A percentile compares a stretch with the other conserved stretches of the same genome.
Conservation (phyloP, 2,888 invertebrate species). For the Cosmopolites sordidus region DNA sequence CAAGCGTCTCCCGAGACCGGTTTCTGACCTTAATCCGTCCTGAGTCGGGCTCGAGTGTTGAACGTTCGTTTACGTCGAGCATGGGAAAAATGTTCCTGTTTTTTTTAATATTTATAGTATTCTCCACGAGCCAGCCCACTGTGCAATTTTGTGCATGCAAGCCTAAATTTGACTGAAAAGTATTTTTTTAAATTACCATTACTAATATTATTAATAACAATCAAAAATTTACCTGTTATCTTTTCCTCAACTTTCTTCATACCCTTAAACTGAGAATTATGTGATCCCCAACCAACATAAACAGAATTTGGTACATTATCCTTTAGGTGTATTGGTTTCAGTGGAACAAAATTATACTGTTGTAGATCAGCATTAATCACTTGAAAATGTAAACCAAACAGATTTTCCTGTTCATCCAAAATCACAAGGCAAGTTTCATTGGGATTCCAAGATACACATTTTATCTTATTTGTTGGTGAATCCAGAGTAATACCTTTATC, state of each 20-base stretch:
- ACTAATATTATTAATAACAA: background rate
- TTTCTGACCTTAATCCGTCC: too few species aligned
- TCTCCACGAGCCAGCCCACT: too few species aligned
- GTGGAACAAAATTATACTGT: slow-evolving; percentile 5
- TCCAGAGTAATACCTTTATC: slow-evolving; percentile 10
- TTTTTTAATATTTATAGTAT: too few species aligned
- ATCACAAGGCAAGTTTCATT: slow-evolving; percentile 27
- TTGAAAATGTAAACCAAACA: slow-evolving; percentile 18
- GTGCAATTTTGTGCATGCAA: too few species aligned
- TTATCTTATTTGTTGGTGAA: slow-evolving; percentile 15
- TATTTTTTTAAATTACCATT: too few species aligned
- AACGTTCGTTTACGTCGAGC: too few species aligned
- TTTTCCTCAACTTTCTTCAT: slow-evolving; percentile 55
- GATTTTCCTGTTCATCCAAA: slow-evolving; percentile 16
- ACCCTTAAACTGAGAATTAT: slow-evolving; percentile 94
- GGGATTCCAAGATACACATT: slow-evolving; percentile 29
- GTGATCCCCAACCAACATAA: slow-evolving; percentile 93
- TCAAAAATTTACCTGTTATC: slow-evolving; percentile 30
- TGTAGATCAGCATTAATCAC: background rate
- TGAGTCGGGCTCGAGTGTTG: too few species aligned
- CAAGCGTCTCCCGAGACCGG: too few species aligned
- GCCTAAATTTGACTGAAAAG: too few species aligned
- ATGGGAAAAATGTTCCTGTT: too few species aligned
- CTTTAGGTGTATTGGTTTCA: background rate
- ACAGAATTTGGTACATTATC: slow-evolving; percentile 61